Percentiles rank a stretch among this genome's conserved stretches.
Conservation (phyloP, 2,888 invertebrate genomes). For the Diplazon laetatorius region DNA sequence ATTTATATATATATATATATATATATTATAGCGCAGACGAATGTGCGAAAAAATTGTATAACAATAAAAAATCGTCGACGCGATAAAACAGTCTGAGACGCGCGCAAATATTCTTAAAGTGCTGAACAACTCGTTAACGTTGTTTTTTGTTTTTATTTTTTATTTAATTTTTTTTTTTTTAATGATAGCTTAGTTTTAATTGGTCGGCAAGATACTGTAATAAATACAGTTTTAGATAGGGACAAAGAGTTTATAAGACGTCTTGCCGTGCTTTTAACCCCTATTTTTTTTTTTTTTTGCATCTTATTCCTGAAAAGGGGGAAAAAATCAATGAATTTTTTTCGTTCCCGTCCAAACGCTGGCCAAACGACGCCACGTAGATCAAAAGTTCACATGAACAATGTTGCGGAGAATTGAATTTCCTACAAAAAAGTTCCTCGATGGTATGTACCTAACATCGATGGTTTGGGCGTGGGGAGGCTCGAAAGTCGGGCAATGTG, state of each 20-base stretch:
- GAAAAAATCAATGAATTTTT: too few relatives aligned
- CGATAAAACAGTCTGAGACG: slow-evolving; percentile 49
- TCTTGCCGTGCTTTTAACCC: slow-evolving; percentile 61
- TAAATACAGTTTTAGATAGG: slow-evolving; percentile 63
- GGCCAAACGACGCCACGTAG: too few relatives aligned
- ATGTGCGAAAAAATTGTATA: slow-evolving; percentile 57
- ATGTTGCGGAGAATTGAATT: too few relatives aligned
- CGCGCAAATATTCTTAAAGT: slow-evolving; percentile 46
- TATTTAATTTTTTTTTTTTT: slow-evolving; percentile 66
- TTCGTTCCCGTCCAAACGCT: too few relatives aligned
- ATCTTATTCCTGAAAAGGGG: too few relatives aligned
- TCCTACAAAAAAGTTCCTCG: too few relatives aligned
- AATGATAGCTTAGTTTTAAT: slow-evolving; percentile 73
- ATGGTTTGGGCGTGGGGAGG: too few relatives aligned
- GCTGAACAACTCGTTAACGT: slow-evolving; percentile 45
- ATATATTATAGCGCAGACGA: slow-evolving; percentile 53
- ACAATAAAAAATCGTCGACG: slow-evolving; percentile 37
- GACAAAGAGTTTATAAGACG: slow-evolving; percentile 64
- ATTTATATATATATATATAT: too few relatives aligned
- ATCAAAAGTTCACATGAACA: too few relatives aligned
- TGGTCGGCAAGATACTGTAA: slow-evolving; percentile 72
- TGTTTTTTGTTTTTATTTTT: slow-evolving; percentile 49
- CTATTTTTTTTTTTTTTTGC: too few relatives aligned
- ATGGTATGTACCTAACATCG: too few relatives aligned
- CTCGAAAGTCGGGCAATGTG: too few relatives aligned